phyloP scores from a whole-genome alignment of 2,797 vertebrate species.

The Melanotaenia pygmaea region DNA sequence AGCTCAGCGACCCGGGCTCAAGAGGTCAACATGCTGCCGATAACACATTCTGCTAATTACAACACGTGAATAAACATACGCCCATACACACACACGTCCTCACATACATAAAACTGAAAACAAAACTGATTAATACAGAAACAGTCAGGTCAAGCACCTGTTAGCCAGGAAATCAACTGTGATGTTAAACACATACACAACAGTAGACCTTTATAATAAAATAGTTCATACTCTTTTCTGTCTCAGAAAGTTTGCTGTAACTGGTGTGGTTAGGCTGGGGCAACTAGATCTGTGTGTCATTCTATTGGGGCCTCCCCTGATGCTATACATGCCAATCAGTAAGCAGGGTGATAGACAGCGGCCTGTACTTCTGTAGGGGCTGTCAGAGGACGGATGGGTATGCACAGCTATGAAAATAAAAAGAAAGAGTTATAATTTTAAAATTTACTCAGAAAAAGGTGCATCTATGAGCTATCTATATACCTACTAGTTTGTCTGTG shows the following conservation, averaged over 20 bases:
- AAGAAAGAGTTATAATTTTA: slow-evolving; percentile 1
- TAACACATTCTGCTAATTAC: slow-evolving; percentile 70
- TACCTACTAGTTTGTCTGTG: slow-evolving; percentile 8
- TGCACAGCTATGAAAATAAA: slow-evolving; percentile 10
- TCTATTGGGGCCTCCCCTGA: slow-evolving; percentile 19
- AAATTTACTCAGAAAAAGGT: neutral
- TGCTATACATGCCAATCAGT: slow-evolving; percentile 34
- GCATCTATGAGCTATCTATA: neutral
- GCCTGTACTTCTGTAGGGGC: slow-evolving; percentile 6
- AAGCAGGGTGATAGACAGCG: slow-evolving; percentile 10
- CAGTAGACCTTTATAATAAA: slow-evolving; percentile 31
- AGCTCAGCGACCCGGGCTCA: slow-evolving; percentile 38
- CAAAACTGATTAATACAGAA: slow-evolving; percentile 63
- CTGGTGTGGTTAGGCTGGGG: slow-evolving; percentile 18
- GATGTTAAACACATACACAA: slow-evolving; percentile 8
- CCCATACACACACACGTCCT: slow-evolving; percentile 24
- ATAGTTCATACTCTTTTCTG: slow-evolving; percentile 6
- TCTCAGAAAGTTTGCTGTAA: slow-evolving; percentile 9
- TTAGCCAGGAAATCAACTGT: slow-evolving; percentile 51
- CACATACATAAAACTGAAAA: slow-evolving; percentile 49
- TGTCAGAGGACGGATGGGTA: slow-evolving; percentile 11
- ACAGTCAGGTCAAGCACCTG: slow-evolving; percentile 45
- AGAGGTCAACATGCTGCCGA: slow-evolving; percentile 58
- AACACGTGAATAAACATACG: slow-evolving; percentile 73
- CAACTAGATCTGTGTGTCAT: slow-evolving; percentile 17